Evolutionary conservation across 2,797 vertebrate genomes (phyloP).

Genomic region (Platalea minor): DNA sequence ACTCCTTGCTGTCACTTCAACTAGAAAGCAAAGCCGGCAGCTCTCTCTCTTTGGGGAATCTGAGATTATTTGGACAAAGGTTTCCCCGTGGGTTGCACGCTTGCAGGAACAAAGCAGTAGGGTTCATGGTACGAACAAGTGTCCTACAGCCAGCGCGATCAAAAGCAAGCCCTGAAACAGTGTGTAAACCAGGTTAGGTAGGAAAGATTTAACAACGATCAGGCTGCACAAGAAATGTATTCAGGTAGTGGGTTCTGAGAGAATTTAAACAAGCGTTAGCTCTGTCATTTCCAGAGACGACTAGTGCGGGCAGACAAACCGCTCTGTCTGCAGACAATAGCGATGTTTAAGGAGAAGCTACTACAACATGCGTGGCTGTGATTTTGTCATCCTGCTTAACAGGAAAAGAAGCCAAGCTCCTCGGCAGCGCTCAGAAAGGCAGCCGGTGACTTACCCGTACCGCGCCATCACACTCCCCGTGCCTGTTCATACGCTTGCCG

Average conservation of each 20-base stretch:
- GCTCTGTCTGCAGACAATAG: background rate
- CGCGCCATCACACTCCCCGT: rapidly evolving
- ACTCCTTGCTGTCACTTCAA: conserved; percentile 17
- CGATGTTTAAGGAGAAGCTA: background rate
- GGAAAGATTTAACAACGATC: background rate
- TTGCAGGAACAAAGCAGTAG: conserved; percentile 23
- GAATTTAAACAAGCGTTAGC: background rate
- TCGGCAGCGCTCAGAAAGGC: background rate
- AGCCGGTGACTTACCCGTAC: background rate
- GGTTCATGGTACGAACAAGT: background rate
- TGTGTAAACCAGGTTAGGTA: background rate
- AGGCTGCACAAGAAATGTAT: background rate
- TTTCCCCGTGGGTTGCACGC: conserved; percentile 7
- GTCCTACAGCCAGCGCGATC: background rate
- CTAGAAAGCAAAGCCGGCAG: conserved; percentile 25
- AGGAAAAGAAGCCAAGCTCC: background rate
- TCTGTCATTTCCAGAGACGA: background rate
- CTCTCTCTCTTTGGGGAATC: conserved; percentile 6
- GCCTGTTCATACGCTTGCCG: rapidly evolving
- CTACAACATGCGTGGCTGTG: background rate
- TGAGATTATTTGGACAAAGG: conserved; percentile 41
- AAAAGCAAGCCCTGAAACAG: background rate
- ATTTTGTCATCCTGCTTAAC: background rate
- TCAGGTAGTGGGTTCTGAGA: background rate
- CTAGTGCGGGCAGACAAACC: background rate